Evolutionary conservation across 2,888 invertebrate species (phyloP), one percentile per base, ranked within the genome.

Genomic region (Corythucha ciliata): DNA sequence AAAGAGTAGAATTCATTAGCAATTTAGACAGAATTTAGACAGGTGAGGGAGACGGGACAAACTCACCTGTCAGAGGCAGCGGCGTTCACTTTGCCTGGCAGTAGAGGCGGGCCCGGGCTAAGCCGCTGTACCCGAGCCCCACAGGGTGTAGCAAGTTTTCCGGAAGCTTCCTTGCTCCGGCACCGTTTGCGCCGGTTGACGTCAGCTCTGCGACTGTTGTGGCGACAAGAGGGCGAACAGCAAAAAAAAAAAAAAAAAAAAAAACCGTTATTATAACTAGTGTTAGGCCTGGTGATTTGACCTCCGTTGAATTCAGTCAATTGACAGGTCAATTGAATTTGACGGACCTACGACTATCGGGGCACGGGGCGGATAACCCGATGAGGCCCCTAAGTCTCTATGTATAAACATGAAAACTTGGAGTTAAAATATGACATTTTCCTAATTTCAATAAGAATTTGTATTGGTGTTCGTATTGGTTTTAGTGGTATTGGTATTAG

Each of bases 81-180:
- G 61, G 67, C 73, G 68, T 74, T 78, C 73, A 78, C 75, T 76
- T 77, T 77, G 75, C 77, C 80, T 74, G 80, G 82, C 77, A 77
- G 76, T 76, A 77, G 75, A 76, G 78, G 77, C 77, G 78, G 77
- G 72, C 78, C 78, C 58, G 57, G 58, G 76, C 76, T 76, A 78
- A 80, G 82, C 77, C 78, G 81, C 78, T 77, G 80, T 72, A 72
- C 72, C 72, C 76, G 77, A 75, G 79, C 82, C 84, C 87, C 87
- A 83, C 88, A 88, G 88, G 89, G 88, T 80, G 86, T 83, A 78
- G 80, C 87, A 83, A 87, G 88, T 89, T 89, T 89, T 87, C 88
- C 88, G 85, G 83, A 72, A 77, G 50, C 55, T 59, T 59, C 50
- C 61, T 52, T 66, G 68, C 67, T 51, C 69, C 69, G 58, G 80